These are phyloP conservation scores for Spongilla lacustris DNA, from an alignment of 37 sponge, comb jelly and placozoan species.

Conservation along the genomic window DNA sequence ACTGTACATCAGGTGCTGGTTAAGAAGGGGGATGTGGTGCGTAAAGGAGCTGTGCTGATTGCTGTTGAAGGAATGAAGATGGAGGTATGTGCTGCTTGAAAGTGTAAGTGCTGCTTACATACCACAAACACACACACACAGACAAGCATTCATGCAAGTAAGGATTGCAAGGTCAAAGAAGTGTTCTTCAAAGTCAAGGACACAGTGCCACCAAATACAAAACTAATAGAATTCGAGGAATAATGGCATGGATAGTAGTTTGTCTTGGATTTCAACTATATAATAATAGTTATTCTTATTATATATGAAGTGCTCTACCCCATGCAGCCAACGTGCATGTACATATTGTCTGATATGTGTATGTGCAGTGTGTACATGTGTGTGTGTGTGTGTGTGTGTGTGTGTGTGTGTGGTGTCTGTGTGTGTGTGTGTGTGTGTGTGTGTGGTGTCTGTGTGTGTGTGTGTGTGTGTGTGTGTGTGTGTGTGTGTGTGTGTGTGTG, in stretches of 20 bases:
- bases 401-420: not conserved
- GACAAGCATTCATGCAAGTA: slow-evolving; percentile 65
- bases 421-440: not conserved
- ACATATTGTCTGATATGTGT: too few relatives aligned
- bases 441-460: not conserved
- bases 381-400: slow-evolving; percentile 29
- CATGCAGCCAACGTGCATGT: too few relatives aligned
- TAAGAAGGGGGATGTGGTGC: slow-evolving; percentile 57
- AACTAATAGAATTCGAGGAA: slow-evolving; percentile 58
- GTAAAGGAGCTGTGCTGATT: slow-evolving; percentile 65
- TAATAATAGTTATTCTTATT: too few relatives aligned
- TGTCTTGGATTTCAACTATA: too few relatives aligned
- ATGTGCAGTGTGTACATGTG: slow-evolving; percentile 19
- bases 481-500: slow-evolving; percentile 13
- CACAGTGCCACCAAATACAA: slow-evolving; percentile 64
- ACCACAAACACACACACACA: not conserved
- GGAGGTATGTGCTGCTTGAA: slow-evolving; percentile 59
- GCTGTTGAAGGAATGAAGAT: slow-evolving; percentile 90
- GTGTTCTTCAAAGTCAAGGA: slow-evolving; percentile 61
- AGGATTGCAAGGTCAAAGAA: slow-evolving; percentile 58
- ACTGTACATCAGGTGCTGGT: slow-evolving; percentile 58
- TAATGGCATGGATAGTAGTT: too few relatives aligned
- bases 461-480: slow-evolving; percentile 2
- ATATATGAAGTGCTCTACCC: too few relatives aligned
- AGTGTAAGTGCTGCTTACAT: not conserved